Percentiles rank a stretch among this genome's conserved stretches.
phyloP scores from a whole-genome alignment of 2,888 invertebrate species.

The Entomobrya proxima region DNA sequence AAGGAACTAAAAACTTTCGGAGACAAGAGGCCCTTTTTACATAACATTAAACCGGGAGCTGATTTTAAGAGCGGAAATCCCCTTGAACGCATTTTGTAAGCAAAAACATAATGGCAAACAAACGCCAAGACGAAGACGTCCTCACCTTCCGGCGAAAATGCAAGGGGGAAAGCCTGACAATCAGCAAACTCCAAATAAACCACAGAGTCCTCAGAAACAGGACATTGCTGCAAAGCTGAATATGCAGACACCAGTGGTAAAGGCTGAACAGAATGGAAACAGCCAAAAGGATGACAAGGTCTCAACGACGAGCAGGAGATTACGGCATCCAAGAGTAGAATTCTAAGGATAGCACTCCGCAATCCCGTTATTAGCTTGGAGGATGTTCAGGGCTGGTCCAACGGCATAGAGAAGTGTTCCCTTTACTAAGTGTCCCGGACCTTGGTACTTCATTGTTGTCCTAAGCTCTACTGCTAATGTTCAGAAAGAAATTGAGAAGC shows the following conservation, averaged over 20 bases:
- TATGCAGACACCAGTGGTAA: background rate
- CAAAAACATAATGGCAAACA: too few relatives aligned
- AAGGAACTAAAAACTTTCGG: too few relatives aligned
- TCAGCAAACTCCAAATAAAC: background rate
- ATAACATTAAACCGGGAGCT: too few relatives aligned
- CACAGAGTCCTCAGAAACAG: slow-evolving; percentile 5
- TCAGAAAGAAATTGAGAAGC: slow-evolving; percentile 73
- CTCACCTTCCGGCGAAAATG: background rate
- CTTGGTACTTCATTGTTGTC: slow-evolving; percentile 71
- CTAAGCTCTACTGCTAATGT: slow-evolving; percentile 70
- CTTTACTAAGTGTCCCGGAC: slow-evolving; percentile 71
- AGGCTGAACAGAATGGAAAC: slow-evolving; percentile 51
- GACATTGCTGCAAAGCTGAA: slow-evolving; percentile 33
- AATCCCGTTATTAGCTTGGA: slow-evolving; percentile 65
- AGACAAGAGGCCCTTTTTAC: too few relatives aligned
- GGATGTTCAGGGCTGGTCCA: slow-evolving; percentile 66
- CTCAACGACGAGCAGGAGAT: slow-evolving; percentile 71
- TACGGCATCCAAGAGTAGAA: slow-evolving; percentile 51
- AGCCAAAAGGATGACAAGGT: slow-evolving; percentile 42
- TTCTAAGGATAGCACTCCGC: slow-evolving; percentile 67
- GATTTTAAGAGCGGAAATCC: too few relatives aligned
- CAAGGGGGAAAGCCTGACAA: background rate
- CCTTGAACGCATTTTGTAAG: too few relatives aligned
- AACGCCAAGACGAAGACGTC: too few relatives aligned
- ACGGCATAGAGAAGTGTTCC: slow-evolving; percentile 70